Conservation (phyloP, 1,140 invertebrate species). For the Anthonomus grandis region DNA sequence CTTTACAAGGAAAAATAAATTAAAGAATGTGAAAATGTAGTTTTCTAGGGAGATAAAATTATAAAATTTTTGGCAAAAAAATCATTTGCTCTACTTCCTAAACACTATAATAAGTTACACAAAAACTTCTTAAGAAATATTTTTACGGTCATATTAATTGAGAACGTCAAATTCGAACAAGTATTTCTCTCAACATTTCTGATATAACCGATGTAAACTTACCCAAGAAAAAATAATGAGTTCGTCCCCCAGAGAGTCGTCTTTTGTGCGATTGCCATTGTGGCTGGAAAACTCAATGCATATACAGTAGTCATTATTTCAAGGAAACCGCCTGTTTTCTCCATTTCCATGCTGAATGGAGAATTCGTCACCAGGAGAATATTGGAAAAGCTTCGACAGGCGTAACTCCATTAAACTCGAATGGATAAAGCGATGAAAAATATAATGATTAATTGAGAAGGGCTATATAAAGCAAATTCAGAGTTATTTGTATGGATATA, state of each 20-base stretch:
- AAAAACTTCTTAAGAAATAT: background rate
- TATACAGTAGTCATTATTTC: slow-evolving; percentile 19
- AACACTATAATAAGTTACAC: background rate
- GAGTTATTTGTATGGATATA: no score
- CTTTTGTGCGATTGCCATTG: background rate
- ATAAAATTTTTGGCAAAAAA: background rate
- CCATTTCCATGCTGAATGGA: slow-evolving; percentile 13
- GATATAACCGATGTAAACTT: background rate
- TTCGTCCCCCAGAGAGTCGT: slow-evolving; percentile 3
- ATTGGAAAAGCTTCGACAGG: slow-evolving; percentile 12
- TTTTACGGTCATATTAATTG: background rate
- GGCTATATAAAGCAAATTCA: no score
- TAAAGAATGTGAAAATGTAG: background rate
- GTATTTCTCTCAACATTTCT: no score
- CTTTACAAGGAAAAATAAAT: background rate
- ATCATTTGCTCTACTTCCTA: background rate
- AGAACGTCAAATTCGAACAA: no score
- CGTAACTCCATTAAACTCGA: background rate
- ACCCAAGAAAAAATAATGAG: slow-evolving; percentile 1
- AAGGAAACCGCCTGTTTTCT: slow-evolving; percentile 12
- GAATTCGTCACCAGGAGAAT: slow-evolving; percentile 7
- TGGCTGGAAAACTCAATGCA: slow-evolving; percentile 15
- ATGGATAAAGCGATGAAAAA: no score
- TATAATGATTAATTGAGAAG: no score
- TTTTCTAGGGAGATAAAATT: background rate